Conservation (phyloP, 1,140 invertebrate species). For the Micrasema longulum region DNA sequence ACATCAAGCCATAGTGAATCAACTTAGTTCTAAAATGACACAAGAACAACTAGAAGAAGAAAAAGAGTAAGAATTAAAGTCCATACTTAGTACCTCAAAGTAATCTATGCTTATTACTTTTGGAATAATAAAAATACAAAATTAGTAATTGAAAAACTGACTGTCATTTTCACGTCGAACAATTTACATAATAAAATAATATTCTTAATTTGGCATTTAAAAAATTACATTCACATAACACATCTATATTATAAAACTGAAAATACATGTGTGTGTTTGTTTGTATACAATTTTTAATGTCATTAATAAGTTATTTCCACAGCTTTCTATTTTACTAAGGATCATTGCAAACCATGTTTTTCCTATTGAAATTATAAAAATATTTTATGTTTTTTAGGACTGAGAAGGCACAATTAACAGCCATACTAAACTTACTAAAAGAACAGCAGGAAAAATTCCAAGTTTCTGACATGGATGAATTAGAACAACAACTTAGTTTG, state of each 20-base stretch:
- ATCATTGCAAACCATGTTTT: background rate
- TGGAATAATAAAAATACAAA: no score
- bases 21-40: slow-evolving; percentile 56
- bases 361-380: background rate
- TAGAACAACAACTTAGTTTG: slow-evolving; percentile 50
- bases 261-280: no score
- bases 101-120: no score
- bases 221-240: no score
- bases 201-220: no score
- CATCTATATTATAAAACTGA: no score
- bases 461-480: slow-evolving; percentile 47
- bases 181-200: no score
- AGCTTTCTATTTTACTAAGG: background rate
- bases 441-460: slow-evolving; percentile 52
- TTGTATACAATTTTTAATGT: no score
- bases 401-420: slow-evolving; percentile 48
- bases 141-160: no score
- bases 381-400: slow-evolving; percentile 36
- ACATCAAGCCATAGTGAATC: slow-evolving; percentile 46
- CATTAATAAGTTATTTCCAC: no score
- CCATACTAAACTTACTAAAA: slow-evolving; percentile 48
- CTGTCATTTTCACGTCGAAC: no score
- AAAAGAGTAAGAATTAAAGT: slow-evolving; percentile 49
- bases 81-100: no score
- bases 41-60: slow-evolving; percentile 52